These are phyloP conservation scores for Diaperis boleti DNA, from an alignment of 2,888 invertebrate species.

Conservation along the genomic window DNA sequence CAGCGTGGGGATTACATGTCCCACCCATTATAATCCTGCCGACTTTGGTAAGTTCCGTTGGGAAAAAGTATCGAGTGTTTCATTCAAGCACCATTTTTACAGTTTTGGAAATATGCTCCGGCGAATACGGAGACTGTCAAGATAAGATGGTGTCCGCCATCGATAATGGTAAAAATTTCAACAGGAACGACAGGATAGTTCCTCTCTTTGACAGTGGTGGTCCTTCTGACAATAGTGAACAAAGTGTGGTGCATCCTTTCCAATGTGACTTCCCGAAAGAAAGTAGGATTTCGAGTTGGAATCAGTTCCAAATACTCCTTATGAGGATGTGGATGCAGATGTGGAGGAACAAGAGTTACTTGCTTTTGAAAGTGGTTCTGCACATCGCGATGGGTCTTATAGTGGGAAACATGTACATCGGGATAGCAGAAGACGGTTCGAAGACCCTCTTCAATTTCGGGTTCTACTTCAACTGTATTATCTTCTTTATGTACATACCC, in stretches of 20 bases:
- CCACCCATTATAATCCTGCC: conserved; percentile 94
- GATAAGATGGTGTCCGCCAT: conserved; percentile 77
- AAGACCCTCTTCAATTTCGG: conserved; percentile 88
- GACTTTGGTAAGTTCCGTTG: conserved; percentile 96
- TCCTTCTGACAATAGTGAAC: conserved; percentile 7
- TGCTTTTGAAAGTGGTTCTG: conserved; percentile 77
- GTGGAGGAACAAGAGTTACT: conserved; percentile 80
- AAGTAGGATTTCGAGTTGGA: conserved; percentile 48
- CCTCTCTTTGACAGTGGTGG: conserved; percentile 29
- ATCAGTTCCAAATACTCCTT: conserved; percentile 77
- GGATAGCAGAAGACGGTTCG: conserved; percentile 84
- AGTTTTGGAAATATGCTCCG: conserved; percentile 86
- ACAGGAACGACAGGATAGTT: conserved; percentile 13
- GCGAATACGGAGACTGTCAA: conserved; percentile 81
- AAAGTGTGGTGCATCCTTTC: conserved; percentile 17
- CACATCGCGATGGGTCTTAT: conserved; percentile 78
- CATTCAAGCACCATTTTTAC: conserved; percentile 36
- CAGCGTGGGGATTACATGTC: conserved; percentile 84
- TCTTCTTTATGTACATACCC: conserved; percentile 84
- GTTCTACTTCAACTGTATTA: conserved; percentile 83
- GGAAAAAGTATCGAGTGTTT: no score
- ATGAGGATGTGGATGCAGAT: conserved; percentile 81
- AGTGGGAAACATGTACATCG: conserved; percentile 77
- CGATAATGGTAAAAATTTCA: conserved; percentile 71
- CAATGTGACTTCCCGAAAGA: conserved; percentile 9